Evolutionary conservation across 2,113 vertebrate species (phyloP).

Genomic region (Pachyramphus minor): DNA sequence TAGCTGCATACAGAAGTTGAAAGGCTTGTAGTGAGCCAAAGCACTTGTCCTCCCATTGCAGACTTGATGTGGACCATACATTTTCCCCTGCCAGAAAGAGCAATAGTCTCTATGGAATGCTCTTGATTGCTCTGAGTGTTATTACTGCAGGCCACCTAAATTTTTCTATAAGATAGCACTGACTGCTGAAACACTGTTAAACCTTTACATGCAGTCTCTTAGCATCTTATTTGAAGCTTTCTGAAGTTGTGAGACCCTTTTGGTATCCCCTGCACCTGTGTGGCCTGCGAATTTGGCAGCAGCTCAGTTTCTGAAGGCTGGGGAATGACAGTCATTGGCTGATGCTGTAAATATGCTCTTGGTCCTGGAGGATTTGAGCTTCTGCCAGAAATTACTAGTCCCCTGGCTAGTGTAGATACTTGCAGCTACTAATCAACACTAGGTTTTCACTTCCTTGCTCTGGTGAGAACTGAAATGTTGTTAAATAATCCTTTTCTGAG

Average conservation of each 20-base stretch:
- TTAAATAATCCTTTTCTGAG: not conserved
- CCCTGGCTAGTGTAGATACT: not conserved
- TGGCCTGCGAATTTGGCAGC: not conserved
- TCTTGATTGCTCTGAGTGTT: not conserved
- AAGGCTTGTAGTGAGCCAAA: not conserved
- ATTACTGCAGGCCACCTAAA: not conserved
- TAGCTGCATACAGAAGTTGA: not conserved
- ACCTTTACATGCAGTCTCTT: not conserved
- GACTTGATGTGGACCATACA: not conserved
- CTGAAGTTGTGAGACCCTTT: not conserved
- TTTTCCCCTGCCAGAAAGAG: not conserved
- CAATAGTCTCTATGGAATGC: not conserved
- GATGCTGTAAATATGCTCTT: not conserved
- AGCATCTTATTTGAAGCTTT: not conserved
- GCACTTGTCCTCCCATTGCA: not conserved
- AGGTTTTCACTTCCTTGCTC: not conserved
- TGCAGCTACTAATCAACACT: not conserved
- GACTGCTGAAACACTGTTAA: not conserved
- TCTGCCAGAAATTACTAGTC: constrained; percentile 2
- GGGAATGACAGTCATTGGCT: not conserved
- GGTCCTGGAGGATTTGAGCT: not conserved
- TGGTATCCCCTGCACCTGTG: not conserved
- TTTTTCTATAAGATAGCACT: not conserved
- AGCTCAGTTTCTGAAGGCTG: not conserved
- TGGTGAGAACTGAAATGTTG: not conserved